phyloP scores from a whole-genome alignment of 2,113 vertebrate species.

The Mormoops blainvillei region DNA sequence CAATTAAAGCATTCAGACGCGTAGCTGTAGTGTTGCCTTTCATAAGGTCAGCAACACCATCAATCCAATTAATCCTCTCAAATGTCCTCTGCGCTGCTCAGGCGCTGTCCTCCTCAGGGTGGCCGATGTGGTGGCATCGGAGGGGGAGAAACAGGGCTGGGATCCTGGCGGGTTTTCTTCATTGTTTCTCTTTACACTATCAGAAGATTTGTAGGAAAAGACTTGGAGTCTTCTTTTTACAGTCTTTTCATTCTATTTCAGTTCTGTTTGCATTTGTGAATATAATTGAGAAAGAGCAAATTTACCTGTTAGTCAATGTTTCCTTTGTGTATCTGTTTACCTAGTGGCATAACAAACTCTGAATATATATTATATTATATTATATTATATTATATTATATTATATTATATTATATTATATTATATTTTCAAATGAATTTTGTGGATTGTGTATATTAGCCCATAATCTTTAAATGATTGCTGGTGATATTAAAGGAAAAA shows the following conservation, averaged over 20 bases:
- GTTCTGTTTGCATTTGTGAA: background rate
- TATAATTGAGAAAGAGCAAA: background rate
- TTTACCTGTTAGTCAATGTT: background rate
- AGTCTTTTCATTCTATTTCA: background rate
- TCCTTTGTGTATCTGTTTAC: constrained; percentile 8
- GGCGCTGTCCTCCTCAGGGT: background rate
- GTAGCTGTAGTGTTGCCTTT: constrained; percentile 56
- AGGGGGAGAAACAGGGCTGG: background rate
- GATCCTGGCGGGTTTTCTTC: background rate
- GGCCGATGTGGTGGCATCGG: background rate
- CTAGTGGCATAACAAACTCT: background rate
- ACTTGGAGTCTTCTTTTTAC: background rate
- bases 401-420: background rate
- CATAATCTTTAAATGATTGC: background rate
- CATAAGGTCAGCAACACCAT: constrained; percentile 38
- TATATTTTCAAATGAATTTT: background rate
- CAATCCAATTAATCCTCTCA: constrained; percentile 60
- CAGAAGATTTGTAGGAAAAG: background rate
- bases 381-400: background rate
- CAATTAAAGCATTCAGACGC: constrained; percentile 68
- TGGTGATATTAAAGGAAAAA: background rate
- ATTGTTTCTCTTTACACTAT: background rate
- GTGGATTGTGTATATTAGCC: background rate
- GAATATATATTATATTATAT: background rate
- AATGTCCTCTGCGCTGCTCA: constrained; percentile 20